These are phyloP conservation scores for Adelosebastes latens DNA, from an alignment of 2,797 vertebrate genomes.

Conservation along the genomic window DNA sequence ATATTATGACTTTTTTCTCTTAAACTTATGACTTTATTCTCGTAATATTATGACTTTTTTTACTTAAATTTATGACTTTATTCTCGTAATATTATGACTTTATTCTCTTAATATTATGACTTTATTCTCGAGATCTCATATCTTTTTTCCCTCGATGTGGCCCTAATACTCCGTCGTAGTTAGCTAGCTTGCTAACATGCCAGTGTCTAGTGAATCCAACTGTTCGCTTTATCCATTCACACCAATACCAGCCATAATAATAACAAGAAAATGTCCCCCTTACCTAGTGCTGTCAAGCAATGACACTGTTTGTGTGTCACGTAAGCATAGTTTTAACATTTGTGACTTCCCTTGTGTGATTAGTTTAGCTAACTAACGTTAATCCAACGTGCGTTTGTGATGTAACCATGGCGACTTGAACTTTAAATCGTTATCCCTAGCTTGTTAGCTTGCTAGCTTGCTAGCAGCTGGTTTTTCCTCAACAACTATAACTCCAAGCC, in stretches of 20 bases:
- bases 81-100: too few species aligned
- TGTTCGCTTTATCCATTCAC: not conserved
- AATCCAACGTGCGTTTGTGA: not conserved
- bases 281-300: not conserved
- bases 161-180: too few species aligned
- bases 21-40: too few species aligned
- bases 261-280: not conserved
- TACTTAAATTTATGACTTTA: too few species aligned
- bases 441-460: too few species aligned
- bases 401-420: not conserved
- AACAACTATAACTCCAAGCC: not conserved
- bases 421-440: too few species aligned
- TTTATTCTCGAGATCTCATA: too few species aligned
- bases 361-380: not conserved
- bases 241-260: not conserved
- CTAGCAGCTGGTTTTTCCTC: not conserved
- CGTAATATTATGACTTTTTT: too few species aligned
- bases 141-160: rapidly evolving
- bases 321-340: not conserved
- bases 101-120: too few species aligned
- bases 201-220: not conserved
- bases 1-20: too few species aligned
- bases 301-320: rapidly evolving
- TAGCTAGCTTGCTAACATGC: too few species aligned
- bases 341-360: rapidly evolving